Evolutionary conservation across 1,140 invertebrate genomes (phyloP), one percentile per base, ranked within the genome.

Genomic region (Tigriopus japonicus): DNA sequence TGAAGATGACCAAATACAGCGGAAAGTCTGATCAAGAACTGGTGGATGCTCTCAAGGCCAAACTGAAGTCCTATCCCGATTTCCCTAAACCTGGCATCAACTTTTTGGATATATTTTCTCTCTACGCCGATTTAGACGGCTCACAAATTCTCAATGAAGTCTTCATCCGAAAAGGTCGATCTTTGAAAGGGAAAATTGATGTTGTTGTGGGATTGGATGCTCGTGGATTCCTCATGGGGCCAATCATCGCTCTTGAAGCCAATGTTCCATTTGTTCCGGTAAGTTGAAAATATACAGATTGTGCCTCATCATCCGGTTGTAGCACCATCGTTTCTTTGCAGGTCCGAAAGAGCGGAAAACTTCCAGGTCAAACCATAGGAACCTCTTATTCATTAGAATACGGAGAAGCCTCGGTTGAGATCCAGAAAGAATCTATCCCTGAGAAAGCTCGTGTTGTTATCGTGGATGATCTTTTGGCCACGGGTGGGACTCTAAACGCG

Each of bases 391-490:
- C 15, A 28, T 40, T 61, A 40, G 59, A 61, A 17, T 61, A 61
- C 19, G 59, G 59, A 15, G n/a, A 14, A 23, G 66, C 67, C 59
- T 13, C 13, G 12, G 41, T 67, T 23, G 65, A 67, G 58, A 59
- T 67, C 12, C 66, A 67, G 53, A 49, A 43, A n/a, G 52, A 55
- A 10, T 28, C 62, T n/a, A 59, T 63, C 1, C 56, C 24, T 17
- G 55, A 59, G 24, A 60, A 54, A 21, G 15, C 14, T 6, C 61
- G 63, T 6, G 60, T 60, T 55, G 42, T 67, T 6, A 51, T 67
- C 17, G 58, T 67, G 35, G 66, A 67, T 59, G 66, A 67, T 62
- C 53, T 67, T 24, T 49, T 67, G 21, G 66, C 66, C 17, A 67
- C 66, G 14, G 66, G 66, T 42, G 66, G 66, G 0, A 65, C 66